Evolutionary conservation across 2,113 vertebrate genomes (phyloP).

Genomic region (Natator depressus): DNA sequence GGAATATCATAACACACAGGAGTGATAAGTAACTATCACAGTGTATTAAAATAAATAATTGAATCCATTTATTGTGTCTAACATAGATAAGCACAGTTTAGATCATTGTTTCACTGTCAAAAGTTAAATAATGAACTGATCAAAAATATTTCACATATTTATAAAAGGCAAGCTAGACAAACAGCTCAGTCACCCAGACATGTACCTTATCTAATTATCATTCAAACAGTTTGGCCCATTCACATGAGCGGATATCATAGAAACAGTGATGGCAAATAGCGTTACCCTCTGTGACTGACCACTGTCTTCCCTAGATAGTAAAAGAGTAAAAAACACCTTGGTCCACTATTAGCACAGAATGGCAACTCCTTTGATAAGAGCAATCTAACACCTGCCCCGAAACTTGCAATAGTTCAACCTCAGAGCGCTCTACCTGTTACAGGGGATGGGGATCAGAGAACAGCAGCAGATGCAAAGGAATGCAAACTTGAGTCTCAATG

Average conservation of each 20-base stretch:
- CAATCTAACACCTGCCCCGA: background rate
- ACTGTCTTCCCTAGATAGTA: background rate
- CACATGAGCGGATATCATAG: background rate
- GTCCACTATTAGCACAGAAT: rapidly evolving
- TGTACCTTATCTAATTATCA: background rate
- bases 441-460: background rate
- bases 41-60: conserved; percentile 11
- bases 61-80: background rate
- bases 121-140: background rate
- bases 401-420: background rate
- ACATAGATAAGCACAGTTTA: background rate
- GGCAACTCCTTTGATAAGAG: background rate
- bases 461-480: background rate
- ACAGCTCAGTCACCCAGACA: background rate
- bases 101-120: background rate
- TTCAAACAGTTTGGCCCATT: background rate
- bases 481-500: background rate
- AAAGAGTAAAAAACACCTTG: background rate
- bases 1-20: background rate
- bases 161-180: background rate
- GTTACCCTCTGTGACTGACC: background rate
- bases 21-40: background rate
- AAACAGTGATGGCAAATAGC: background rate
- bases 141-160: background rate
- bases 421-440: background rate